A percentile compares a stretch with the other conserved stretches of the same genome.
These are phyloP conservation scores for Parasteatoda lunata DNA, from an alignment of 2,888 invertebrate species.

Conservation along the genomic window DNA sequence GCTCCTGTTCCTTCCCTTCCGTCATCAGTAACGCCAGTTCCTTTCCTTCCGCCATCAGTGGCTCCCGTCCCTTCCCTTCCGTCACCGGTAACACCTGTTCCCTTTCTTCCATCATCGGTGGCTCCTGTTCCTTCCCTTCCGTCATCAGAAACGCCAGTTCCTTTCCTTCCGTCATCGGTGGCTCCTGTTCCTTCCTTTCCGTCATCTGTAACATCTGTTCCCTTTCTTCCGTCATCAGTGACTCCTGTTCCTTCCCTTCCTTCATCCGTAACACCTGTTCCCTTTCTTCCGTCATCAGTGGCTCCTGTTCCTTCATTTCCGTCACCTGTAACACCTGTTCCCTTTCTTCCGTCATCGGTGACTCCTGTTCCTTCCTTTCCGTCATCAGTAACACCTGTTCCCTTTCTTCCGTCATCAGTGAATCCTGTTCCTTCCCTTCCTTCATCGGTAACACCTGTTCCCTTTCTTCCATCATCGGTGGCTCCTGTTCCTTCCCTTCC, in stretches of 20 bases:
- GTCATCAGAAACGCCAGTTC: not conserved
- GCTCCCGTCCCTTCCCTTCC: not conserved
- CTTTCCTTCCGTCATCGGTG: no score
- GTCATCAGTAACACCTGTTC: no score
- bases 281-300: no score
- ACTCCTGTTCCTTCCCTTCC: not conserved
- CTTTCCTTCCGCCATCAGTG: not conserved
- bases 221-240: not conserved
- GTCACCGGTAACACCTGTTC: not conserved
- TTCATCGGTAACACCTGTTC: no score
- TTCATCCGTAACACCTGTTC: not conserved
- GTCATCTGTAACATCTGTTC: not conserved
- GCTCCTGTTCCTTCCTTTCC: no score
- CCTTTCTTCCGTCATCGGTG: no score
- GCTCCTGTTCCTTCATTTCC: no score
- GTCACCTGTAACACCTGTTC: no score
- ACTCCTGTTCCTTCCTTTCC: no score
- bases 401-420: not conserved
- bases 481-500: no score
- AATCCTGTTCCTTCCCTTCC: not conserved
- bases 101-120: not conserved
- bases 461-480: no score
- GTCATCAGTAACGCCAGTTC: not conserved
- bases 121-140: constrained; percentile 2
- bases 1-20: not conserved